phyloP scores from a whole-genome alignment of 1,140 invertebrate species.

The Saxidomus purpurata region DNA sequence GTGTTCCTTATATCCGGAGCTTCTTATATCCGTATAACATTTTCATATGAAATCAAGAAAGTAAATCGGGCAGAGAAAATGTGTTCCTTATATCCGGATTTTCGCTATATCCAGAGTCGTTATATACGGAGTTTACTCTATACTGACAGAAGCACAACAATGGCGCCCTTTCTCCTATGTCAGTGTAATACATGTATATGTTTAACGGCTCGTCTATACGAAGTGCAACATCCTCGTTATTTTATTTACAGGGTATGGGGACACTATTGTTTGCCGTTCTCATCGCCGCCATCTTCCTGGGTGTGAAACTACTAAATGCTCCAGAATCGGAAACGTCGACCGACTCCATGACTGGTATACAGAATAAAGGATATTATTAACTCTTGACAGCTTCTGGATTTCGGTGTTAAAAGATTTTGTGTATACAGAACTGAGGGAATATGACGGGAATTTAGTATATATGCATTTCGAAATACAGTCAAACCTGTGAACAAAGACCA shows the following conservation, averaged over 20 bases:
- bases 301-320: neutral
- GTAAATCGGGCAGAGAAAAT: too few species aligned
- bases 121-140: neutral
- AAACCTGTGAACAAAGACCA: too few species aligned
- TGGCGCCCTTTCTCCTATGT: neutral
- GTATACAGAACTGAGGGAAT: too few species aligned
- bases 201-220: neutral
- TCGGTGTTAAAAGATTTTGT: too few species aligned
- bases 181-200: neutral
- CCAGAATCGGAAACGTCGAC: neutral
- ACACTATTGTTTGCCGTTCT: neutral
- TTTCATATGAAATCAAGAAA: too few species aligned
- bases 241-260: neutral
- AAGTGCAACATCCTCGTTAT: neutral
- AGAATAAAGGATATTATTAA: conserved; percentile 31
- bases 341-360: conserved; percentile 22
- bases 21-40: too few species aligned
- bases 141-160: neutral
- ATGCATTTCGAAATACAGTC: too few species aligned
- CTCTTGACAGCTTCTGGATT: too few species aligned
- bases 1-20: too few species aligned
- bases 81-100: too few species aligned
- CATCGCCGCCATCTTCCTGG: neutral
- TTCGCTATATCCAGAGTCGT: too few species aligned
- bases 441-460: too few species aligned